Conservation (phyloP, 1,140 invertebrate genomes). For the Melitaea cinxia region DNA sequence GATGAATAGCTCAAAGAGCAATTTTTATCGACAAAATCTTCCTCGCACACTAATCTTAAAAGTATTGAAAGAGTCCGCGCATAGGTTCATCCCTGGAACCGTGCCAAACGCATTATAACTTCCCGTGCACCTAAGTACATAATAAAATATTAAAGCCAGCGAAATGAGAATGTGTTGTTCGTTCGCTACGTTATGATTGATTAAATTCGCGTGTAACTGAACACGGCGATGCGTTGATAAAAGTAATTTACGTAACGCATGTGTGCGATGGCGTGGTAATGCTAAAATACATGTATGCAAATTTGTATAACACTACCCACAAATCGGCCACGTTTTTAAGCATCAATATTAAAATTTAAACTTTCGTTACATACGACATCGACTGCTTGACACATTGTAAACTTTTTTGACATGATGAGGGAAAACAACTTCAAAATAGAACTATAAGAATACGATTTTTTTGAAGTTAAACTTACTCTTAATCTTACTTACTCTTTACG, state of each 20-base stretch:
- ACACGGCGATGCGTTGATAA: neutral
- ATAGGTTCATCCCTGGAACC: conserved; percentile 43
- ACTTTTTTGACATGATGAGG: no score
- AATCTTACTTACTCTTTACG: no score
- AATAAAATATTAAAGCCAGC: conserved; percentile 57
- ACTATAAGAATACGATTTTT: no score
- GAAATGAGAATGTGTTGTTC: conserved; percentile 26
- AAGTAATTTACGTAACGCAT: neutral
- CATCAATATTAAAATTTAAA: no score
- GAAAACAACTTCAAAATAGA: no score
- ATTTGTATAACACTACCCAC: no score
- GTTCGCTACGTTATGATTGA: conserved; percentile 19
- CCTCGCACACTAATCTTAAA: neutral
- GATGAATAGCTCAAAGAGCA: neutral
- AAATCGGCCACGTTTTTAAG: no score
- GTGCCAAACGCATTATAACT: conserved; percentile 59
- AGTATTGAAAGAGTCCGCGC: conserved; percentile 1
- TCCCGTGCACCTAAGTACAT: conserved; percentile 52
- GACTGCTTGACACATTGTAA: no score
- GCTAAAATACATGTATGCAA: no score
- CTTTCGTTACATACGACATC: no score
- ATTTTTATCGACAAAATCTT: neutral
- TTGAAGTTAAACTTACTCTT: no score
- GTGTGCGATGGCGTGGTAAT: no score
- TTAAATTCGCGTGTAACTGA: conserved; percentile 26